These are phyloP conservation scores for Lates calcarifer DNA, from an alignment of 2,113 vertebrate species.

Conservation along the genomic window DNA sequence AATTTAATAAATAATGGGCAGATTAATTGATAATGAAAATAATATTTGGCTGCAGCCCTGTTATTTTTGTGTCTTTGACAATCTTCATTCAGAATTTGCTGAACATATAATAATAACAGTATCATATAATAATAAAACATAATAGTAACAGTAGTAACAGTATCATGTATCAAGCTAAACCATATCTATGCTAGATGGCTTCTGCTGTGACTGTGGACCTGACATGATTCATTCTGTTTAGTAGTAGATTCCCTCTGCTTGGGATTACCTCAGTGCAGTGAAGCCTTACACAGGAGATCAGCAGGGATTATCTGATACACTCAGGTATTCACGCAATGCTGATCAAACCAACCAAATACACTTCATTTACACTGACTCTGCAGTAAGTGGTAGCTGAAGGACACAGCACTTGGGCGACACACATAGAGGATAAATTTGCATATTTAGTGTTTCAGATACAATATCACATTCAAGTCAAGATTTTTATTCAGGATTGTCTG, in stretches of 20 bases:
- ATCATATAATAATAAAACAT: neutral
- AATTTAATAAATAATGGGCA: neutral
- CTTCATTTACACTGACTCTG: slow-evolving; percentile 21
- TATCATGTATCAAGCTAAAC: neutral
- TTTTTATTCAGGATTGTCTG: neutral
- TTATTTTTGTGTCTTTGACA: neutral
- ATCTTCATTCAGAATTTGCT: neutral
- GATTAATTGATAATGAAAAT: neutral
- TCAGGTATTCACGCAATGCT: slow-evolving; percentile 46
- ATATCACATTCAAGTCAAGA: neutral
- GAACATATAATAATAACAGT: neutral
- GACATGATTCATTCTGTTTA: slow-evolving; percentile 9
- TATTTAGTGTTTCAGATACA: neutral
- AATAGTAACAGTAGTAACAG: no score
- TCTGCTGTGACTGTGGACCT: slow-evolving; percentile 9
- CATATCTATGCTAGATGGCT: neutral
- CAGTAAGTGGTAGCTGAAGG: neutral
- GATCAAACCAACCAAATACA: slow-evolving; percentile 46
- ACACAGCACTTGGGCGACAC: neutral
- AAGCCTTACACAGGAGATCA: slow-evolving; percentile 43
- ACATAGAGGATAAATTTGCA: neutral
- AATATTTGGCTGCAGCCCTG: neutral
- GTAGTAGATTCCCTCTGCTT: slow-evolving; percentile 30
- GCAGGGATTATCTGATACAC: slow-evolving; percentile 51
- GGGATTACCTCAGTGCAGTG: slow-evolving; percentile 45